A percentile compares a stretch with the other conserved stretches of the same genome.
phyloP scores from a whole-genome alignment of 2,113 vertebrate genomes.

The Abramis brama region DNA sequence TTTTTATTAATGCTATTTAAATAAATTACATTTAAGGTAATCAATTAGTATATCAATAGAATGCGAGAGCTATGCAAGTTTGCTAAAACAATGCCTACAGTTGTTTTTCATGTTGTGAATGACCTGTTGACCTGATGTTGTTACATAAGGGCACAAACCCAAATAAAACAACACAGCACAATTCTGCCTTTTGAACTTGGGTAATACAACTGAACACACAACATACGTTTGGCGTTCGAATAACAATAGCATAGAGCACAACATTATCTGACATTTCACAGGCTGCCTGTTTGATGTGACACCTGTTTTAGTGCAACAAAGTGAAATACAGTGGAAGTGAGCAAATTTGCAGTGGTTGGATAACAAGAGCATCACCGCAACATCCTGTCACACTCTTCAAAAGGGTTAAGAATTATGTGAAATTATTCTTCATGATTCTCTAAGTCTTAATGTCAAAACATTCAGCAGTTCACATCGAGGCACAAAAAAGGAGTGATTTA shows the following conservation, averaged over 20 bases:
- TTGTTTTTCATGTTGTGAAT: too few relatives aligned
- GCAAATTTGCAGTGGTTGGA: slow-evolving; percentile 67
- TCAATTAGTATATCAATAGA: too few relatives aligned
- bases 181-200: neutral
- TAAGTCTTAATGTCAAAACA: neutral
- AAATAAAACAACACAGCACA: neutral
- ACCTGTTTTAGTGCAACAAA: slow-evolving; percentile 7
- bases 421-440: slow-evolving; percentile 6
- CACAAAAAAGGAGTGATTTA: neutral
- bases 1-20: too few relatives aligned
- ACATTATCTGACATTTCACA: neutral
- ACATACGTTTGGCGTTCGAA: neutral
- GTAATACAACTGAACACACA: neutral
- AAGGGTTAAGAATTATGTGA: slow-evolving; percentile 11
- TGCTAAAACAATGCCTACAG: too few relatives aligned
- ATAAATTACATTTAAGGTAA: too few relatives aligned
- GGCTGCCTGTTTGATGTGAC: neutral
- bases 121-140: neutral
- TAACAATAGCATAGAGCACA: neutral
- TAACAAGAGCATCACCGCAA: slow-evolving; percentile 51
- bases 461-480: neutral
- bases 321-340: slow-evolving; percentile 7
- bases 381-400: slow-evolving; percentile 72
- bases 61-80: too few relatives aligned
- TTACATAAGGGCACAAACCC: neutral